A percentile compares a stretch with the other conserved stretches of the same genome.
Conservation (phyloP, 1,140 invertebrate species). For the Gryllus bimaculatus region DNA sequence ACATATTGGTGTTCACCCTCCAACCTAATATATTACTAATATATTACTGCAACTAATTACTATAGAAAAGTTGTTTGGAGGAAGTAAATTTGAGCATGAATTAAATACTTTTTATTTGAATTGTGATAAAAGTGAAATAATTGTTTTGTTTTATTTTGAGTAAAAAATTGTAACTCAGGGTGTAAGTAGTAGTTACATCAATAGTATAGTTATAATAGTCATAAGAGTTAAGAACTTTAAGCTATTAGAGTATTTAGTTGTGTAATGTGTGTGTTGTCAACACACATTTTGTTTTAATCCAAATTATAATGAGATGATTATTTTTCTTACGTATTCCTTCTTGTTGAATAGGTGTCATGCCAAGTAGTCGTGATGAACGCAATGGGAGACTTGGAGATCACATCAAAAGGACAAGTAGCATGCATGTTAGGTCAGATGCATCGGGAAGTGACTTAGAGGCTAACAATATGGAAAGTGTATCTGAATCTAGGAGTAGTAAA, state of each 20-base stretch:
- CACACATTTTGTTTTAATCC: not conserved
- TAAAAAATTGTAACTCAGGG: no score
- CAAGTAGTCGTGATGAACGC: slow-evolving; percentile 37
- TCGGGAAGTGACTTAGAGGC: slow-evolving; percentile 21
- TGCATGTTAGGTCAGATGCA: slow-evolving; percentile 15
- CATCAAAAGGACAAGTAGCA: slow-evolving; percentile 29
- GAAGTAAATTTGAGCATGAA: no score
- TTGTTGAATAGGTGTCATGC: slow-evolving; percentile 40
- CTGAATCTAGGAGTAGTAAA: slow-evolving; percentile 8
- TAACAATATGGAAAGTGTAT: slow-evolving; percentile 9
- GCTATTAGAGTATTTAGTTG: no score
- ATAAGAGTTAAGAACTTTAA: no score
- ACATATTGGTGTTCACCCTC: no score
- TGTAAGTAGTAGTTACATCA: no score
- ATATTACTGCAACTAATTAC: not conserved
- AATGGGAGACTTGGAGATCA: slow-evolving; percentile 37
- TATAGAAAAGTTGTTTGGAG: not conserved
- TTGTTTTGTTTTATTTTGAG: no score
- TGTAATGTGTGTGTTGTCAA: not conserved
- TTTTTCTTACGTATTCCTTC: not conserved
- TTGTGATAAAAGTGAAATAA: no score
- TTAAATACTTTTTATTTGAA: no score
- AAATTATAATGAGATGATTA: not conserved
- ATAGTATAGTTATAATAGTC: no score
- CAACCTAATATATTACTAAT: no score